Percentiles rank a stretch among this genome's conserved stretches.
phyloP scores from a whole-genome alignment of 2,113 vertebrate genomes.

The Stigmatopora argus region DNA sequence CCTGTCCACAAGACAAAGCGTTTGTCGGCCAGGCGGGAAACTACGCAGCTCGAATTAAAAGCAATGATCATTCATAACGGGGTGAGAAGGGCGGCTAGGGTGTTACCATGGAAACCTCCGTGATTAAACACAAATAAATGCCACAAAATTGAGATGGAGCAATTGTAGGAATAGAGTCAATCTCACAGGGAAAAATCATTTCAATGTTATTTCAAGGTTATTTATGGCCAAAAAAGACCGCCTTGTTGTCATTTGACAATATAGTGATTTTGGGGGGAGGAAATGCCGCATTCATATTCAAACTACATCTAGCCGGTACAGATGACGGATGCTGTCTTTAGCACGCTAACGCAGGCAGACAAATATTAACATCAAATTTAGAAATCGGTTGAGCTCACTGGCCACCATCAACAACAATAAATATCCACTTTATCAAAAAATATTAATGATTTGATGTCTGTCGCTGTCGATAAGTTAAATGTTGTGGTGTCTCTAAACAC shows the following conservation, averaged over 20 bases:
- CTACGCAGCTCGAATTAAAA: constrained; percentile 41
- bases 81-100: constrained; percentile 31
- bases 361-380: too few relatives aligned
- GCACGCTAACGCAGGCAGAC: not conserved
- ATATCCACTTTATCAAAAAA: not conserved
- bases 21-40: constrained; percentile 22
- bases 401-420: too few relatives aligned
- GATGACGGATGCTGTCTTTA: not conserved
- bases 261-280: not conserved
- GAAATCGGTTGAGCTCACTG: too few relatives aligned
- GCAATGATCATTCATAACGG: constrained; percentile 43
- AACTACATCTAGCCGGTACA: not conserved
- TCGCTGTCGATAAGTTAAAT: too few relatives aligned
- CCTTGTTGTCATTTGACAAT: not conserved
- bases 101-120: constrained; percentile 33
- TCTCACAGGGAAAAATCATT: not conserved
- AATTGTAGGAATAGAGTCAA: constrained; percentile 1
- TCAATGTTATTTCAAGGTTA: not conserved
- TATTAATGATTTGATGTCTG: not conserved
- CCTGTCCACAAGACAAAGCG: constrained; percentile 54
- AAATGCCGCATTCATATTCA: not conserved
- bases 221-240: too few relatives aligned
- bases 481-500: too few relatives aligned
- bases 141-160: not conserved
- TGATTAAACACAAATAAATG: constrained; percentile 21